Percentiles rank a stretch among this genome's conserved stretches.
Evolutionary conservation across 2,113 vertebrate genomes (phyloP).

Genomic region (Crotalus helleri): DNA sequence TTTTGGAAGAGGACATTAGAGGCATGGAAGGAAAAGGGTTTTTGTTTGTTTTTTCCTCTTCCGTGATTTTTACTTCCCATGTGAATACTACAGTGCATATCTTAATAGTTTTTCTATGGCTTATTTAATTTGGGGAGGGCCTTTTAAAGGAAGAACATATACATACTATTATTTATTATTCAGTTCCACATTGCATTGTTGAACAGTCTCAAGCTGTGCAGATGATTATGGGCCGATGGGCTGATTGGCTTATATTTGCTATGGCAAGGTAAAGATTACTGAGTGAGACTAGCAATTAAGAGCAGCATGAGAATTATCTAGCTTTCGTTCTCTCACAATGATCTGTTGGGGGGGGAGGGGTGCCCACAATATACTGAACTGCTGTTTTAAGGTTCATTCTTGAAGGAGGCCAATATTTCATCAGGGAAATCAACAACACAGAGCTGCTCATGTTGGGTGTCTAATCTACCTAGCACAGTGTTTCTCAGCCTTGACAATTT

Average conservation of each 20-base stretch:
- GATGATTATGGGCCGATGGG: not conserved
- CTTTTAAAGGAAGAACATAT: not conserved
- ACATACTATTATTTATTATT: not conserved
- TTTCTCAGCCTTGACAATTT: too few species aligned
- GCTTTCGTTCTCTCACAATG: not conserved
- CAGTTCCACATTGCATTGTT: not conserved
- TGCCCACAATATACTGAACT: not conserved
- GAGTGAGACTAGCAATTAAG: not conserved
- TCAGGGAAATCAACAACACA: not conserved
- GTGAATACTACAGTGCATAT: not conserved
- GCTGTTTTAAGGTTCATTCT: not conserved
- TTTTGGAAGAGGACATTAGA: not conserved
- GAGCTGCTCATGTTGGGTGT: not conserved
- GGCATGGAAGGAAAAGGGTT: not conserved
- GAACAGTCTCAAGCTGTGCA: not conserved
- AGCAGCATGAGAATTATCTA: not conserved
- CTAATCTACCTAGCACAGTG: not conserved
- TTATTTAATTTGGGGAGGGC: not conserved
- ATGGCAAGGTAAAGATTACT: not conserved
- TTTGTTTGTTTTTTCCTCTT: not conserved
- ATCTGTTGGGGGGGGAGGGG: not conserved
- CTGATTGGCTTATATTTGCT: not conserved
- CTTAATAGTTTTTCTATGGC: not conserved
- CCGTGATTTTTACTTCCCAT: not conserved
- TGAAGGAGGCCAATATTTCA: not conserved